Evolutionary conservation across 2,113 vertebrate genomes (phyloP).

Genomic region (Sylvietta virens): DNA sequence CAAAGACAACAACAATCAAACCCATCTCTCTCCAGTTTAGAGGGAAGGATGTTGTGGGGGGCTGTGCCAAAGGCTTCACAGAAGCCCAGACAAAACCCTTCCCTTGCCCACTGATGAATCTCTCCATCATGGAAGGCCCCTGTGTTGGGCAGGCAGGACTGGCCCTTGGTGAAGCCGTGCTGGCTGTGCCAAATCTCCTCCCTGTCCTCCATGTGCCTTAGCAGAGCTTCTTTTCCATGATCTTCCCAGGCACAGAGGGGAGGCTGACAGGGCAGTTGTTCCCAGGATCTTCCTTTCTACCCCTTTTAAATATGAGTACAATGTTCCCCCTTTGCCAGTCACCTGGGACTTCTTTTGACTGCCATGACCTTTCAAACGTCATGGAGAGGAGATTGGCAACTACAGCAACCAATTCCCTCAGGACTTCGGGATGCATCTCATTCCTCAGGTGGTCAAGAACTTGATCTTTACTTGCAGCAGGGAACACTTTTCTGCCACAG

Average conservation of each 20-base stretch:
- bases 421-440: background rate
- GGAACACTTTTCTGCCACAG: background rate
- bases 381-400: background rate
- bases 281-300: background rate
- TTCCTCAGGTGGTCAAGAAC: background rate
- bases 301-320: background rate
- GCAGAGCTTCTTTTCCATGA: background rate
- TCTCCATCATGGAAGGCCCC: background rate
- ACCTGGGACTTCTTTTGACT: background rate
- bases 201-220: background rate
- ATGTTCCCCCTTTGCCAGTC: background rate
- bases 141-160: background rate
- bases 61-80: background rate
- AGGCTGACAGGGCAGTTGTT: background rate
- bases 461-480: background rate
- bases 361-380: background rate
- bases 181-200: background rate
- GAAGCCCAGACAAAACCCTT: background rate
- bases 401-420: background rate
- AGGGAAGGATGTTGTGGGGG: background rate
- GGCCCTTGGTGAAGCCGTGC: accelerated
- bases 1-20: background rate
- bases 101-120: background rate
- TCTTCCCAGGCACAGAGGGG: background rate
- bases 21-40: background rate